A percentile compares a stretch with the other conserved stretches of the same genome.
These are phyloP conservation scores for Argyresthia albistria DNA, from an alignment of 2,888 invertebrate genomes.

Conservation along the genomic window DNA sequence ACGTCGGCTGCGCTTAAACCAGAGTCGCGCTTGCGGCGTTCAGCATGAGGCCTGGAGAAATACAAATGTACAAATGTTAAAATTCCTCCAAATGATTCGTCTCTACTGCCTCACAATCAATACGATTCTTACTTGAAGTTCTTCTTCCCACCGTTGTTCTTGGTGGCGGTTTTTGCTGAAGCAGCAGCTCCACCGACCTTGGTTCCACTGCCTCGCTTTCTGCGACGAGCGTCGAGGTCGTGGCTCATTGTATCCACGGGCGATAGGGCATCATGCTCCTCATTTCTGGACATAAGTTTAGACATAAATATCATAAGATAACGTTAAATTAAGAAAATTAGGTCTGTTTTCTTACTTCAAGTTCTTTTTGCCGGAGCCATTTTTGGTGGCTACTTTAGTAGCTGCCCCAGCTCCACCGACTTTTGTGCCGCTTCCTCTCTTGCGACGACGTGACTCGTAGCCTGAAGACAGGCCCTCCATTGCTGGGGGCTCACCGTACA, in stretches of 20 bases:
- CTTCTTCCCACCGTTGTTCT: constrained; percentile 61
- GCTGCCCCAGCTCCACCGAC: constrained; percentile 63
- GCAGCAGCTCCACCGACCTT: constrained; percentile 62
- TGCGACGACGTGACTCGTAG: constrained; percentile 53
- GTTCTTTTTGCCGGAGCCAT: constrained; percentile 60
- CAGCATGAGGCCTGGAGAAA: constrained; percentile 39
- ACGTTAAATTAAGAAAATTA: neutral
- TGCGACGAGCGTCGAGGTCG: constrained; percentile 31
- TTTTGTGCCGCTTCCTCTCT: constrained; percentile 58
- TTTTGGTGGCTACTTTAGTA: constrained; percentile 61
- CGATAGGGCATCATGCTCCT: constrained; percentile 39
- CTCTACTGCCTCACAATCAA: neutral
- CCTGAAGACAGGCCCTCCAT: constrained; percentile 50
- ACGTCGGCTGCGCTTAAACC: constrained; percentile 75
- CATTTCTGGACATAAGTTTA: constrained; percentile 28
- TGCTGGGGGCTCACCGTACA: constrained; percentile 73
- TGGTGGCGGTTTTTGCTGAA: constrained; percentile 57
- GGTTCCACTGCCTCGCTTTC: constrained; percentile 55
- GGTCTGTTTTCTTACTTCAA: constrained; percentile 56
- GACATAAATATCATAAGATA: no score
- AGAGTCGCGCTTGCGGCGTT: constrained; percentile 73
- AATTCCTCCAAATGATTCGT: neutral
- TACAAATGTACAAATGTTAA: neutral
- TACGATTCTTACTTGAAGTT: constrained; percentile 46
- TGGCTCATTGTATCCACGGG: constrained; percentile 42